A percentile compares a stretch with the other conserved stretches of the same genome.
These are phyloP conservation scores for Samia ricini DNA, from an alignment of 1,140 invertebrate genomes.

Conservation along the genomic window DNA sequence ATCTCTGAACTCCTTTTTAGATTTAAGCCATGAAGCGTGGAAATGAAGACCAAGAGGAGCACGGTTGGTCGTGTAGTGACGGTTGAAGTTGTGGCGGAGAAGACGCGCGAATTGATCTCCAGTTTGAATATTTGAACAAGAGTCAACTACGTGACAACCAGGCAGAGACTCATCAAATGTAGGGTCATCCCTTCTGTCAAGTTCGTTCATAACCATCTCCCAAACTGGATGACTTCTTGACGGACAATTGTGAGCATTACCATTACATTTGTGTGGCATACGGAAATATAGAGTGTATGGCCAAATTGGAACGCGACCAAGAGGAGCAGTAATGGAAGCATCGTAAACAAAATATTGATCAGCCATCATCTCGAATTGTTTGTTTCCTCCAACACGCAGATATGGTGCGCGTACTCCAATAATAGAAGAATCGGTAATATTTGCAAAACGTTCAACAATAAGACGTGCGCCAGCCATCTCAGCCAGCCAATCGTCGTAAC, in stretches of 20 bases:
- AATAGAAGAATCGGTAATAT: slow-evolving; percentile 93
- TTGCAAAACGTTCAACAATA: slow-evolving; percentile 92
- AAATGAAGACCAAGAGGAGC: slow-evolving; percentile 96
- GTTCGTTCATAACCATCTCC: slow-evolving; percentile 98
- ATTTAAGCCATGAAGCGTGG: slow-evolving; percentile 97
- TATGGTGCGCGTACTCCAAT: slow-evolving; percentile 94
- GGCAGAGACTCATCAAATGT: slow-evolving; percentile 94
- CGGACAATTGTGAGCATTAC: slow-evolving; percentile 94
- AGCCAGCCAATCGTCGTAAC: slow-evolving; percentile 94
- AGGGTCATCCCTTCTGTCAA: slow-evolving; percentile 94
- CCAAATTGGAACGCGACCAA: slow-evolving; percentile 94
- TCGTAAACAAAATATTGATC: slow-evolving; percentile 97
- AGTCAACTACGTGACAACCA: slow-evolving; percentile 96
- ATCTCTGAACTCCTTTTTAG: slow-evolving; percentile 95
- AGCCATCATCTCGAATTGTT: slow-evolving; percentile 97
- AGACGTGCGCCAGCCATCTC: slow-evolving; percentile 96
- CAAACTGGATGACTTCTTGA: slow-evolving; percentile 94
- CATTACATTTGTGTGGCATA: slow-evolving; percentile 96
- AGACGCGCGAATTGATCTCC: slow-evolving; percentile 93
- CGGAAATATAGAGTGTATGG: slow-evolving; percentile 97
- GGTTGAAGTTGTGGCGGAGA: slow-evolving; percentile 95
- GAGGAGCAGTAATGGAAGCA: slow-evolving; percentile 93
- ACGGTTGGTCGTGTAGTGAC: slow-evolving; percentile 94
- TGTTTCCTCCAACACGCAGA: slow-evolving; percentile 94
- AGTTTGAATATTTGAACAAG: slow-evolving; percentile 93